A percentile compares a stretch with the other conserved stretches of the same genome.
phyloP scores from a whole-genome alignment of 2,113 vertebrate species.

The Toxostoma redivivum region DNA sequence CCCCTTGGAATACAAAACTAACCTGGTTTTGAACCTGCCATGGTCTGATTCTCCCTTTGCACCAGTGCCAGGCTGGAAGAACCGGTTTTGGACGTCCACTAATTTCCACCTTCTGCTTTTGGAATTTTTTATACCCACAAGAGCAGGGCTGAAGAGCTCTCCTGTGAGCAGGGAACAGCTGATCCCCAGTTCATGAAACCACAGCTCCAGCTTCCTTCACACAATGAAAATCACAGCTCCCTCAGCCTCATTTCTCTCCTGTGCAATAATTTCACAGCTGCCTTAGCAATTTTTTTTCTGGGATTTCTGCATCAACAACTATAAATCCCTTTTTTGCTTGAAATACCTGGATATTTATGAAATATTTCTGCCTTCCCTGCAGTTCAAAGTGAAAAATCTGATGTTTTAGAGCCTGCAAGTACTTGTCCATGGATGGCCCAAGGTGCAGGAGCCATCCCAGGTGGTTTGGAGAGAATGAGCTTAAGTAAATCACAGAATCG shows the following conservation, averaged over 20 bases:
- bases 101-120: background rate
- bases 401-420: background rate
- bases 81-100: background rate
- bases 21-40: background rate
- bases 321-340: background rate
- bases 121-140: background rate
- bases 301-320: background rate
- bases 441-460: background rate
- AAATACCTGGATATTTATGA: background rate
- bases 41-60: background rate
- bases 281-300: background rate
- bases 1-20: background rate
- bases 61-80: background rate
- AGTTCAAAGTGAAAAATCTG: background rate
- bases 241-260: background rate
- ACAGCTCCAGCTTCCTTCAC: background rate
- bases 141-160: background rate
- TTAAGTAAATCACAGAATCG: background rate
- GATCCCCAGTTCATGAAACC: background rate
- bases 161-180: background rate
- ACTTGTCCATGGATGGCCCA: fast-evolving
- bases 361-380: background rate
- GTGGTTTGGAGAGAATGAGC: background rate
- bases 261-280: background rate
- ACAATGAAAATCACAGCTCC: background rate